These are phyloP conservation scores for Acleris laterana DNA, from an alignment of 2,888 invertebrate species.

Conservation along the genomic window DNA sequence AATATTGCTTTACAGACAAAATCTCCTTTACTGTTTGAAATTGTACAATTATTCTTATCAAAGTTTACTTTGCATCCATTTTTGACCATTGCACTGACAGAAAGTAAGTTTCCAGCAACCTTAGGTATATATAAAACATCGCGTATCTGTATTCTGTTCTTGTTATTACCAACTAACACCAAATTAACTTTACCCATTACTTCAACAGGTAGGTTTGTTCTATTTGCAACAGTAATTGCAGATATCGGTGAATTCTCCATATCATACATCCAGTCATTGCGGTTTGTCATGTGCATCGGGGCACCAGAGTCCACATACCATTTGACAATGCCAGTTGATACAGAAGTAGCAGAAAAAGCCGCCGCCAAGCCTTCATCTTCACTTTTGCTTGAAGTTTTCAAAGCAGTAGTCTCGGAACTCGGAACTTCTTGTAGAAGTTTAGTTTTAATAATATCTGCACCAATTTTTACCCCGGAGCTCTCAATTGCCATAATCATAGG, in stretches of 20 bases:
- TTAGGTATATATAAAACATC: conserved; percentile 8
- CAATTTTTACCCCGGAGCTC: conserved; percentile 9
- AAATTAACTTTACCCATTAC: conserved; percentile 1
- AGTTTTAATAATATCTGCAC: conserved; percentile 32
- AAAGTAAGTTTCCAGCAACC: conserved; percentile 3
- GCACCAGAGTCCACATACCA: conserved; percentile 1
- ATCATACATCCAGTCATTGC: not conserved
- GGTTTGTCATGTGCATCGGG: not conserved
- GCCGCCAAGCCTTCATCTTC: not conserved
- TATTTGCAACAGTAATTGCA: not conserved
- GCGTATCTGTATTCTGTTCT: not conserved
- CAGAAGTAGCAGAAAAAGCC: not conserved
- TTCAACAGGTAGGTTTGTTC: not conserved
- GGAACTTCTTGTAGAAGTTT: conserved; percentile 37
- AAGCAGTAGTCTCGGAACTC: conserved; percentile 13
- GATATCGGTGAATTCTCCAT: not conserved
- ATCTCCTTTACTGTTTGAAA: not conserved
- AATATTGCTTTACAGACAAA: not conserved
- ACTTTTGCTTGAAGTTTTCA: conserved; percentile 1
- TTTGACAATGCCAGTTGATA: not conserved
- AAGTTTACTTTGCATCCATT: conserved; percentile 35
- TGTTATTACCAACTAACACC: not conserved
- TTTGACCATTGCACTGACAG: conserved; percentile 30
- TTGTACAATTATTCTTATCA: conserved; percentile 13
- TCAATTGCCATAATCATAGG: conserved; percentile 40